phyloP scores from a whole-genome alignment of 2,888 invertebrate species.

The Sinodicranocentrus sp. region DNA sequence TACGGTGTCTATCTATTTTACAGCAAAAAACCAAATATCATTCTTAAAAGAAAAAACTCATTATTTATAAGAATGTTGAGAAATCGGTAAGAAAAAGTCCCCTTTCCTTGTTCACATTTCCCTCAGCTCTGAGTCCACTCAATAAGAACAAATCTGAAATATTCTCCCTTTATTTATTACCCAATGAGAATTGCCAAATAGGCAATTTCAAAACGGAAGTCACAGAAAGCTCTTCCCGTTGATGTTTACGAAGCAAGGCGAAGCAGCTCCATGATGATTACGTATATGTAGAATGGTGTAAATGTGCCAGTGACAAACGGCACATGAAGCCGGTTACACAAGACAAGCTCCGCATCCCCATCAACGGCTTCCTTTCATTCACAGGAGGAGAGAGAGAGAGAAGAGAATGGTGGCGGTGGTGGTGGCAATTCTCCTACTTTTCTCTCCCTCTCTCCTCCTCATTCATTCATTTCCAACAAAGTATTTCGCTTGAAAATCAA shows the following conservation, averaged over 20 bases:
- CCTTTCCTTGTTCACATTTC: not conserved
- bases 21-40: no score
- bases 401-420: no score
- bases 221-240: slow-evolving; percentile 53
- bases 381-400: slow-evolving; percentile 32
- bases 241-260: not conserved
- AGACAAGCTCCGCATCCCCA: slow-evolving; percentile 21
- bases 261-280: not conserved
- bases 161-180: slow-evolving; percentile 57
- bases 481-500: slow-evolving; percentile 48
- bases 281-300: not conserved
- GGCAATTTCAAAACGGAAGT: slow-evolving; percentile 73
- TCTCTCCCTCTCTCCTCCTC: slow-evolving; percentile 27
- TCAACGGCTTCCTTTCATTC: slow-evolving; percentile 60
- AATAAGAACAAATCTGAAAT: slow-evolving; percentile 56
- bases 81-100: slow-evolving; percentile 1
- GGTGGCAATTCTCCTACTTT: not conserved
- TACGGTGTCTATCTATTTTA: no score
- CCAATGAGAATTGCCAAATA: slow-evolving; percentile 63
- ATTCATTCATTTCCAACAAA: slow-evolving; percentile 55
- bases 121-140: slow-evolving; percentile 34
- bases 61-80: no score
- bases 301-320: slow-evolving; percentile 57
- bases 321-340: slow-evolving; percentile 3
- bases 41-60: no score